phyloP scores from a whole-genome alignment of 2,888 invertebrate genomes.

The Petrolisthes cinctipes region DNA sequence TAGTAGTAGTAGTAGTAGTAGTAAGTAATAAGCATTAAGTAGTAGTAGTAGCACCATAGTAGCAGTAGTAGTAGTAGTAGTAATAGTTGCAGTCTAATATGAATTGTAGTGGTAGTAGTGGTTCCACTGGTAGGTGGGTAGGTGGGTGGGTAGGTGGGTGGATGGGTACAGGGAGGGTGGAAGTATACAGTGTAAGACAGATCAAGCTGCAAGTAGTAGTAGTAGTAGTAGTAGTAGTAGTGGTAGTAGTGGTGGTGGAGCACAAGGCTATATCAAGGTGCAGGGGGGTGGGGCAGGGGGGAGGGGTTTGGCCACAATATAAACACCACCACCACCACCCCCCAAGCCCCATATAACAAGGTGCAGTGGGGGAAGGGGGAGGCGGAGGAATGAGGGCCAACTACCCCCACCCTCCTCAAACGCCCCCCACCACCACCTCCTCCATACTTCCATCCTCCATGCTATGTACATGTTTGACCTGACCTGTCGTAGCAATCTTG shows the following conservation, averaged over 20 bases:
- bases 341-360: too few species aligned
- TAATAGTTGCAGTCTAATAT: slow-evolving; percentile 14
- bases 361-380: not conserved
- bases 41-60: slow-evolving; percentile 4
- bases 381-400: not conserved
- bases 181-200: slow-evolving; percentile 33
- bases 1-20: too few species aligned
- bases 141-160: slow-evolving; percentile 31
- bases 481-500: slow-evolving; percentile 99
- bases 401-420: too few species aligned
- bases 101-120: slow-evolving; percentile 12
- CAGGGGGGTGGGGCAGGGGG: slow-evolving; percentile 33
- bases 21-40: too few species aligned
- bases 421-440: slow-evolving; percentile 13
- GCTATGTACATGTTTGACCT: slow-evolving; percentile 58
- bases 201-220: slow-evolving; percentile 8
- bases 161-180: slow-evolving; percentile 48
- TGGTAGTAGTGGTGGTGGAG: not conserved
- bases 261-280: slow-evolving; percentile 31
- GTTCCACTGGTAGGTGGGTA: slow-evolving; percentile 5
- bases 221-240: slow-evolving; percentile 15
- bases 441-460: slow-evolving; percentile 59
- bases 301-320: slow-evolving; percentile 14
- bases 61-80: slow-evolving; percentile 18
- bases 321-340: not conserved